Evolutionary conservation across 2,797 vertebrate species (phyloP).

Genomic region (Meriones psammophilus): DNA sequence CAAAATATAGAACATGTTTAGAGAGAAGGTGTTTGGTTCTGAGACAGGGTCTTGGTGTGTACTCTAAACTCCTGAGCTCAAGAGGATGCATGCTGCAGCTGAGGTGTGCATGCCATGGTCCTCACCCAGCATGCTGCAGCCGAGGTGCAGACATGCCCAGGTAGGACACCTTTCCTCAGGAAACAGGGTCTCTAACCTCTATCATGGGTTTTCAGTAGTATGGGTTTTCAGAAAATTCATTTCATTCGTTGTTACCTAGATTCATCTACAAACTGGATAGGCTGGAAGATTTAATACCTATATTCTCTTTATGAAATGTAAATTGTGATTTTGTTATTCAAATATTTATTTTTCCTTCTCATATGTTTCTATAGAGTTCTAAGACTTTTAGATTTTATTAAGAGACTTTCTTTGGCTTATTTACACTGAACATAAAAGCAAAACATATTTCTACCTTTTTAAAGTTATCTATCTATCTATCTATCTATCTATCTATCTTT

Average conservation of each 20-base stretch:
- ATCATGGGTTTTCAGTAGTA: background rate
- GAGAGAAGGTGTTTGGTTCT: background rate
- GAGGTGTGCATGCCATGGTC: background rate
- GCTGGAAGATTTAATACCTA: constrained; percentile 8
- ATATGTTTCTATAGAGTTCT: constrained; percentile 8
- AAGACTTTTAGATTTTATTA: constrained; percentile 45
- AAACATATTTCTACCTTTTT: background rate
- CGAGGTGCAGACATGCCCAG: background rate
- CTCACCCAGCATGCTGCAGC: background rate
- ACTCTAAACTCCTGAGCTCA: background rate
- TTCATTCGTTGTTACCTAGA: constrained; percentile 35
- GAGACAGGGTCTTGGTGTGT: background rate
- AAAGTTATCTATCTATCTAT: no score
- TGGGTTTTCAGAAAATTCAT: constrained; percentile 9
- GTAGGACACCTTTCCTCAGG: background rate
- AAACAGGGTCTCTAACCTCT: background rate
- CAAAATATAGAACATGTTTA: background rate
- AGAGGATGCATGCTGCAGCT: background rate
- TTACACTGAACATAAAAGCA: constrained; percentile 37
- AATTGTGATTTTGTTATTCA: constrained; percentile 33
- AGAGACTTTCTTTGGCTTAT: constrained; percentile 43
- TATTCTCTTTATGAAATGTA: constrained; percentile 21
- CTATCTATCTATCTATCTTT: background rate
- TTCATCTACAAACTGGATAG: constrained; percentile 32
- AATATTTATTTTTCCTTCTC: constrained; percentile 34